These are phyloP conservation scores for Xestobium rufovillosum DNA, from an alignment of 2,888 invertebrate species.

Conservation along the genomic window DNA sequence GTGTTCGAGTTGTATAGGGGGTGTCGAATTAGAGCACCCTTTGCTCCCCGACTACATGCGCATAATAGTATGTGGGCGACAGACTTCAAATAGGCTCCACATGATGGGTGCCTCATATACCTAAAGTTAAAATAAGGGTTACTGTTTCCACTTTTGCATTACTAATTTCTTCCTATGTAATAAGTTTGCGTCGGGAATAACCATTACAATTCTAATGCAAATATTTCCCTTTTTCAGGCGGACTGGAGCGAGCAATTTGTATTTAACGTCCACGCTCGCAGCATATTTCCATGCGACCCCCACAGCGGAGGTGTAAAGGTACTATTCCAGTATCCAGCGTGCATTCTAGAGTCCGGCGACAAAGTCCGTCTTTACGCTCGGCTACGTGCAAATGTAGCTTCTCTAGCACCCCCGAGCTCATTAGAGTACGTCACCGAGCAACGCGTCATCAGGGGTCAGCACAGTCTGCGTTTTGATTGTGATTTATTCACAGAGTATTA, in stretches of 20 bases:
- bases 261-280: conserved; percentile 75
- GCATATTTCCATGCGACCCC: conserved; percentile 76
- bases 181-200: no score
- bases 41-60: no score
- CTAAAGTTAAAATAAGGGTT: no score
- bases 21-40: no score
- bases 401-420: conserved; percentile 57
- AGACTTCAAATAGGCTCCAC: no score
- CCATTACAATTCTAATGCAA: no score
- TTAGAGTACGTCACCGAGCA: conserved; percentile 60
- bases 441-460: conserved; percentile 59
- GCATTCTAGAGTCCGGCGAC: conserved; percentile 69
- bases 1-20: no score
- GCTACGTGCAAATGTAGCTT: conserved; percentile 61
- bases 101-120: no score
- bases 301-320: conserved; percentile 64
- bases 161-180: no score
- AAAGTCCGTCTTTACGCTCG: conserved; percentile 73
- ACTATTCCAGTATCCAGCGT: conserved; percentile 77
- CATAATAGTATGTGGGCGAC: no score
- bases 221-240: conserved; percentile 48
- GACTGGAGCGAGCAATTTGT: conserved; percentile 82
- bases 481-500: conserved; percentile 75
- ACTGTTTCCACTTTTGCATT: no score
- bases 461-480: conserved; percentile 71